These are phyloP conservation scores for Physocephala rufipes DNA, from an alignment of 2,888 invertebrate genomes.

Conservation along the genomic window DNA sequence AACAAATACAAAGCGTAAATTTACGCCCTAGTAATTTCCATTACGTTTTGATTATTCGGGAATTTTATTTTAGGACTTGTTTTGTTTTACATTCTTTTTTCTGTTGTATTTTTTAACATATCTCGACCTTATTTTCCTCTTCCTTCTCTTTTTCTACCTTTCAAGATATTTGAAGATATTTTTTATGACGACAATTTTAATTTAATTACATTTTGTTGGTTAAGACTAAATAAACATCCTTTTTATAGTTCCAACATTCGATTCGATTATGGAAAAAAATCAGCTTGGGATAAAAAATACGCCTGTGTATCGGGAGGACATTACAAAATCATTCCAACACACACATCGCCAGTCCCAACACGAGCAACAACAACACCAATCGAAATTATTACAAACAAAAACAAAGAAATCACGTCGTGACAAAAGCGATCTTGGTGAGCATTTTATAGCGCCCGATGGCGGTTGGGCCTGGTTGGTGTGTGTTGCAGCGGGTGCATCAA, in stretches of 20 bases:
- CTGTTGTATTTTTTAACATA: background rate
- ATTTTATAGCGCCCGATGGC: constrained; percentile 77
- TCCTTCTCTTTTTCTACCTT: too few relatives aligned
- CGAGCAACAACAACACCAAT: constrained; percentile 33
- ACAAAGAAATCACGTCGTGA: constrained; percentile 62
- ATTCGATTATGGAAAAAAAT: background rate
- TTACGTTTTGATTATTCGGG: background rate
- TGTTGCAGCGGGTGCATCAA: constrained; percentile 76
- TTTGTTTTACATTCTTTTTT: background rate
- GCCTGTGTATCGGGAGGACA: constrained; percentile 52
- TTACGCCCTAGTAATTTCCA: background rate
- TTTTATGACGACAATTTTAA: too few relatives aligned
- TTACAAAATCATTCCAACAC: constrained; percentile 49
- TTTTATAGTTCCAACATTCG: constrained; percentile 1
- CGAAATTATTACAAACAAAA: constrained; percentile 13
- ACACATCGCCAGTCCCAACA: constrained; percentile 42
- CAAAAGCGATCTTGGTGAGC: constrained; percentile 64
- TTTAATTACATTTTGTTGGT: background rate
- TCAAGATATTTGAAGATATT: too few relatives aligned
- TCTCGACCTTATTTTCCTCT: too few relatives aligned
- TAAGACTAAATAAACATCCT: background rate
- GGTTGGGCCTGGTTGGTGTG: constrained; percentile 80
- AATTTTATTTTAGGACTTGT: background rate
- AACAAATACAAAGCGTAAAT: background rate
- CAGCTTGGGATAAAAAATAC: background rate